These are phyloP conservation scores for Paradisaea rubra DNA, from an alignment of 2,113 vertebrate genomes.

Conservation along the genomic window DNA sequence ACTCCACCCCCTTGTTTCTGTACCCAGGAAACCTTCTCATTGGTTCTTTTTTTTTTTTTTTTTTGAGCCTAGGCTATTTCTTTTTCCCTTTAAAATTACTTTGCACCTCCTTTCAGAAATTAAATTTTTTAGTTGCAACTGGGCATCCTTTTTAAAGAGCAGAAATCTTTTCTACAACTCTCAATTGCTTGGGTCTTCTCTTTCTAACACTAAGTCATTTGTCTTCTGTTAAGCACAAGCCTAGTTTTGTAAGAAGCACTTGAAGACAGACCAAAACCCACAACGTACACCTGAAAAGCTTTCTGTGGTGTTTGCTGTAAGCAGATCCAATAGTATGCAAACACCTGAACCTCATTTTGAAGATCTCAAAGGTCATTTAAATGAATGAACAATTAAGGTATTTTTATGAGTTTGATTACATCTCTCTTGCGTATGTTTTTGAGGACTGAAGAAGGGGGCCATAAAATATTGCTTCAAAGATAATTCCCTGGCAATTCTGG, in stretches of 20 bases:
- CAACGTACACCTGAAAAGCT: not conserved
- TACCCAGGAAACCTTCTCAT: not conserved
- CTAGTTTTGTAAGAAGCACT: not conserved
- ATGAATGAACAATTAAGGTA: constrained; percentile 18
- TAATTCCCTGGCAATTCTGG: constrained; percentile 28
- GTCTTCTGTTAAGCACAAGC: not conserved
- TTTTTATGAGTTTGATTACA: constrained; percentile 44
- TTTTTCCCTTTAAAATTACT: not conserved
- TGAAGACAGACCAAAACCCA: not conserved
- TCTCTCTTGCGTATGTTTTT: constrained; percentile 17
- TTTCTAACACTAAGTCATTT: not conserved
- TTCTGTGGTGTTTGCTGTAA: not conserved
- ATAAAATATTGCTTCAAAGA: constrained; percentile 50
- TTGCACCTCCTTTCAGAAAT: not conserved
- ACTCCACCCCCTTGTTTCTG: not conserved
- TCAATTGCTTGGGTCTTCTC: not conserved
- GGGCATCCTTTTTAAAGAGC: not conserved
- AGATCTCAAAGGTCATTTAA: constrained; percentile 38
- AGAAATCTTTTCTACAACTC: not conserved
- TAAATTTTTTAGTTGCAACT: not conserved
- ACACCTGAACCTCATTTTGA: constrained; percentile 44
- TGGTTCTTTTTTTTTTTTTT: not conserved
- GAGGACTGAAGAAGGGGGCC: constrained; percentile 27
- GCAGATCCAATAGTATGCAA: not conserved
- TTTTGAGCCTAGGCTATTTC: not conserved